Base-by-base conservation (phyloP, 2,888 invertebrate genomes). In the Hypomecis punctinalis region DNA sequence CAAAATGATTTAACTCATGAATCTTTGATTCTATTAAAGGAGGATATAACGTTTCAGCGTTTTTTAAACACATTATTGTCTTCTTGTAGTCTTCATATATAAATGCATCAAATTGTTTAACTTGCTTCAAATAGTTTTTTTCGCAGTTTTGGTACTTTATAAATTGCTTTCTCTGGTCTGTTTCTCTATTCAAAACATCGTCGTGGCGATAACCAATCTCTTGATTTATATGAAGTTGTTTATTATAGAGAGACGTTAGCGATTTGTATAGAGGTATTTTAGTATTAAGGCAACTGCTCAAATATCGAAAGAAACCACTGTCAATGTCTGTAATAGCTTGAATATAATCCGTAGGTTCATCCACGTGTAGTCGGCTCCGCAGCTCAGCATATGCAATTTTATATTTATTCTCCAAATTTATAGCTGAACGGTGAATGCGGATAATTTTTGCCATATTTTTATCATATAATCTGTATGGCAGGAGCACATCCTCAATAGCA, bases 61-160 rank as follows among this genome's bases (percentile, higher is more conserved):
- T 81, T 36, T 83, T 77, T 49, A 96, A 79, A 52, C 93, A 84
- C n/a, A 72, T 69, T 94, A 95, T 95, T 1, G 95, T 95, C 46
- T 90, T 91, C 5, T 88, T 82, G 76, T 96, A 95, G 79, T 96
- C 95, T 69, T 92, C 88, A 2, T 93, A 93, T 60, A 96, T 88
- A 76, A 95, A 95, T 43, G 86, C 85, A 71, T 95, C 95, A 70
- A 96, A 95, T 59, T 88, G 85, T 67, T 93, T 92, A 0, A 93
- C 91, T 81, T 95, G 95, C 13, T 84, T 80, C 60, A 86, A 86
- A 75, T 94, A 94, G 70, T 86, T 86, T 67, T 88, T 85, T 70
- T 90, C 84, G 54, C 93, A 91, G 52, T 81, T 73, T 7, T 94
- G 84, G 60, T 94, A 94, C 49, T 86, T 82, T 68, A 88, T 79